phyloP scores from a whole-genome alignment of 92 coral and sea anemone genomes.

The Zoanthus sociatus region DNA sequence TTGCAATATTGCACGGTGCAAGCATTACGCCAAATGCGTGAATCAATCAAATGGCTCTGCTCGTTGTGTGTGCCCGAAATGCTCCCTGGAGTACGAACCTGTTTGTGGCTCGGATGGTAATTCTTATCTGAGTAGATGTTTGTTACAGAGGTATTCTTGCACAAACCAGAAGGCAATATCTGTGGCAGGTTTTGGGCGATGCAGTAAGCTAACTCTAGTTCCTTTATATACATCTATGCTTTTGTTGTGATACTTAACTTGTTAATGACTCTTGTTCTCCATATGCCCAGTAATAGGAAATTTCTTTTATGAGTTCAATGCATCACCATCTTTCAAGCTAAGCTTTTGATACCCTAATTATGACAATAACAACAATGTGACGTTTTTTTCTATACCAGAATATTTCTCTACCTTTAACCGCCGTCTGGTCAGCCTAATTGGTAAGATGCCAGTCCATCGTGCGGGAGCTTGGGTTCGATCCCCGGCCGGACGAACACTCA shows the following conservation, averaged over 20 bases:
- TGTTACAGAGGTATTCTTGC: slow-evolving; percentile 80
- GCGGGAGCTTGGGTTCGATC: too few relatives aligned
- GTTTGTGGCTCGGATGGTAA: slow-evolving; percentile 91
- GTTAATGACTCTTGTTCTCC: too few relatives aligned
- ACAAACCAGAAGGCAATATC: slow-evolving; percentile 59
- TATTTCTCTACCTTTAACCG: too few relatives aligned
- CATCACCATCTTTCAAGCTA: neutral
- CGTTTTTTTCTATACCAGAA: too few relatives aligned
- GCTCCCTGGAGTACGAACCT: slow-evolving; percentile 82
- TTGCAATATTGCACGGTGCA: slow-evolving; percentile 77
- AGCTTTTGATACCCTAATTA: neutral
- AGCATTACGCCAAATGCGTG: slow-evolving; percentile 79
- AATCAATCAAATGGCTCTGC: slow-evolving; percentile 70
- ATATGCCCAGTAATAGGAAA: too few relatives aligned
- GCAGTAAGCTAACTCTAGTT: slow-evolving; percentile 74
- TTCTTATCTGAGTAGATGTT: slow-evolving; percentile 84
- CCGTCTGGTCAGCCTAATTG: too few relatives aligned
- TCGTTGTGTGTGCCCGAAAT: slow-evolving; percentile 77
- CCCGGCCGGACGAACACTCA: too few relatives aligned
- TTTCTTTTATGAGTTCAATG: too few relatives aligned
- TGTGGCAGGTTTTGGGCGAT: slow-evolving; percentile 75
- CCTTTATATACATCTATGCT: too few relatives aligned
- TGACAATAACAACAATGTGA: too few relatives aligned
- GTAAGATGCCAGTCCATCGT: too few relatives aligned
- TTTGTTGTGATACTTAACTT: too few relatives aligned